Evolutionary conservation across 1,140 invertebrate genomes (phyloP).

Genomic region (Chrysopa pallens): DNA sequence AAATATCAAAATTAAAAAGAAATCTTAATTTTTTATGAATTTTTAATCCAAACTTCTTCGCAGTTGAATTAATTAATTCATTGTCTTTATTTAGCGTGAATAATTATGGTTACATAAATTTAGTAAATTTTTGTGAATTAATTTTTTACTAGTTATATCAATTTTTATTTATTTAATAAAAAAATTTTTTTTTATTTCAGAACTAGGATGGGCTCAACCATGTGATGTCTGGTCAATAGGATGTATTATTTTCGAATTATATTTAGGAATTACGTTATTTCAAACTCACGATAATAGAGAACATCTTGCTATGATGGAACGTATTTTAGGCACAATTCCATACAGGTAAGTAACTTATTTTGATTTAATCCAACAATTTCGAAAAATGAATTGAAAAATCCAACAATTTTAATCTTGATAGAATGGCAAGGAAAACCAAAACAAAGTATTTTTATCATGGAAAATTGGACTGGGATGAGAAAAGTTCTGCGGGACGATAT

Average conservation of each 20-base stretch:
- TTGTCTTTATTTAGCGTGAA: no score
- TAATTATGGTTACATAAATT: no score
- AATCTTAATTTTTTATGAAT: no score
- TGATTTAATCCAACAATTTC: constrained; percentile 1
- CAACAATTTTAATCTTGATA: no score
- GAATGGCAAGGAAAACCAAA: constrained; percentile 91
- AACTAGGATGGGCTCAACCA: constrained; percentile 97
- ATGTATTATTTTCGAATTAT: constrained; percentile 97
- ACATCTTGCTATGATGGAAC: constrained; percentile 99
- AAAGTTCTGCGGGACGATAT: constrained; percentile 85
- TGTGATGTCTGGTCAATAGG: constrained; percentile 99
- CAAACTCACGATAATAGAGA: constrained; percentile 99
- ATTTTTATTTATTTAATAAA: no score
- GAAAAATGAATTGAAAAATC: background rate
- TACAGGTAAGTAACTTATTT: constrained; percentile 36
- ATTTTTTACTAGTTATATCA: no score
- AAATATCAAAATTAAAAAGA: no score
- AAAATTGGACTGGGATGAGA: constrained; percentile 88
- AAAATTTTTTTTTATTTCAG: constrained; percentile 31
- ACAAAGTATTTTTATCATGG: constrained; percentile 94
- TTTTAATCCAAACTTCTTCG: no score
- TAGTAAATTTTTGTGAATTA: no score
- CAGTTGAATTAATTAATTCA: no score
- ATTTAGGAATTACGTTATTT: constrained; percentile 95
- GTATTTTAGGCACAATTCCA: constrained; percentile 90